Evolutionary conservation across 2,113 vertebrate genomes (phyloP), one percentile per base, ranked within the genome.

Genomic region (Microtus oregoni): DNA sequence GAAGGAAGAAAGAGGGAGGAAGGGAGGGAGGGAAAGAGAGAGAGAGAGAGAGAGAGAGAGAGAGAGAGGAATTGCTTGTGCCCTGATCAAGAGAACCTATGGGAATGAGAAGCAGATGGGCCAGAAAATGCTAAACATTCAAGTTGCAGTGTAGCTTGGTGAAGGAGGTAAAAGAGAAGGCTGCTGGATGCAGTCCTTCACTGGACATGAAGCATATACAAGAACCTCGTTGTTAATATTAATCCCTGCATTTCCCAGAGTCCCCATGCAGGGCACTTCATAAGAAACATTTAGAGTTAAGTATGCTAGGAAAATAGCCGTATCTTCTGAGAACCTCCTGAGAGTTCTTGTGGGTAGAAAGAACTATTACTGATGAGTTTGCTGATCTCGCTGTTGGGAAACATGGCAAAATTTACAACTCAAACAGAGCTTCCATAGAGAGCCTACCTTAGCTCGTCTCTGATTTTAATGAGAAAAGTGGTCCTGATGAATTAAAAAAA

Each of bases 261-360:
- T 61, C 4, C 22, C 22, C 52, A 50, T 67, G 35, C n/a, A 83
- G 81, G 44, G 70, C 35, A 87, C 47, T 82, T 90, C 72, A 20
- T 87, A 75, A 86, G 82, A 92, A 72, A 92, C 91, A 38, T 85
- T 50, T 65, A 50, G 72, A 68, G 26, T 68, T 83, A 87, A 96
- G 70, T 90, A 32, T 90, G 30, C 28, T 55, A 72, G 72, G 85
- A 95, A 70, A 70, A 22, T 77, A 58, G 9, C 52, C 50, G 35
- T 15, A 26, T 91, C 67, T 87, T 68, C 76, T 72, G 26, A 82
- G 63, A 73, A 95, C 26, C 41, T 90, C 81, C 5, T 76, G 44
- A 15, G 55, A 92, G 91, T 96, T 91, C 44, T 95, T 6, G 5
- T 47, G 50, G 38, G 58, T 73, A 38, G 85, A 90, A 94, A 90